Conservation (phyloP, 2,113 vertebrate genomes). For the Himantopus leucocephalus region DNA sequence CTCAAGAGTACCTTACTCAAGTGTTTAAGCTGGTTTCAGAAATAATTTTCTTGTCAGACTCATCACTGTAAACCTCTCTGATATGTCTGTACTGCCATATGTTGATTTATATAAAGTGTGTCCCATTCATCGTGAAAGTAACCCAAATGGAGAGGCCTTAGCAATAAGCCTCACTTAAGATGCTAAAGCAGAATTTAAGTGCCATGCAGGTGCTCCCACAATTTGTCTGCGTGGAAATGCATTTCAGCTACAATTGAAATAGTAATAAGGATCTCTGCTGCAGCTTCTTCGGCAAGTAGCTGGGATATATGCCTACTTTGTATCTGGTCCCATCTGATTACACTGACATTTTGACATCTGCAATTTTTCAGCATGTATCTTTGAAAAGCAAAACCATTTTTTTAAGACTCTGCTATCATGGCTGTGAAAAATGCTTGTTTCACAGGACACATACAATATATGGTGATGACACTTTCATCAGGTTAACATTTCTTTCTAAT, state of each 20-base stretch:
- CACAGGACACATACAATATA: neutral
- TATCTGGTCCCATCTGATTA: neutral
- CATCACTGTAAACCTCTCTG: neutral
- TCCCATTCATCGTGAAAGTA: conserved; percentile 2
- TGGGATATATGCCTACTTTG: neutral
- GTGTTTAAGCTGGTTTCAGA: conserved; percentile 18
- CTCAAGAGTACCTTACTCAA: neutral
- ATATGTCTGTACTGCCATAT: neutral
- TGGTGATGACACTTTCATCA: neutral
- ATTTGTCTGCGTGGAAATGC: neutral
- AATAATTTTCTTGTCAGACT: conserved; percentile 38
- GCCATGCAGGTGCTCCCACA: neutral
- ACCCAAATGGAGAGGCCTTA: neutral
- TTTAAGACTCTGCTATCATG: neutral
- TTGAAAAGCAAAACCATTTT: neutral
- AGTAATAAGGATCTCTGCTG: neutral
- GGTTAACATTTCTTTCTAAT: conserved; percentile 28
- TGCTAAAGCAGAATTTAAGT: neutral
- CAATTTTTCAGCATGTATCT: neutral
- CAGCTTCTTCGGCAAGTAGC: neutral
- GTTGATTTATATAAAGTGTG: neutral
- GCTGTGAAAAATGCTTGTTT: conserved; percentile 11
- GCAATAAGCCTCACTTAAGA: neutral
- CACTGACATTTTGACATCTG: neutral
- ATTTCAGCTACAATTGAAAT: neutral